A percentile compares a stretch with the other conserved stretches of the same genome.
Conservation (phyloP, 37 sponge, comb jelly and placozoan genomes). For the Hexactinellida sp. region DNA sequence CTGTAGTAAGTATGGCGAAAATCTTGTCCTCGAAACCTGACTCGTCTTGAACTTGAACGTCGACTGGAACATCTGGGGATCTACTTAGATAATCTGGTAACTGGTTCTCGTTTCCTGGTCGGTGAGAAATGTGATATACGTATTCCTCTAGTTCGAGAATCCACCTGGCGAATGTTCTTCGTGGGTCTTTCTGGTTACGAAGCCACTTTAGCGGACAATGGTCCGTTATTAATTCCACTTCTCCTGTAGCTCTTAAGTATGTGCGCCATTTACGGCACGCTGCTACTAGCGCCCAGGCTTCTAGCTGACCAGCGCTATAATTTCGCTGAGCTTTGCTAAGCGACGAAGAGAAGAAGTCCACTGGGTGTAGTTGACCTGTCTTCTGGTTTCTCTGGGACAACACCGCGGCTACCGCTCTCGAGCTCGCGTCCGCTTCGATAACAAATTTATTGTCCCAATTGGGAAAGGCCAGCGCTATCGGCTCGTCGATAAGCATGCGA, state of each 20-base stretch:
- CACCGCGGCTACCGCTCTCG: too few species aligned
- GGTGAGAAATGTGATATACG: not conserved
- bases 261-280: not conserved
- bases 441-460: too few species aligned
- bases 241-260: too few species aligned
- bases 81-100: too few species aligned
- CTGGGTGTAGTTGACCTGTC: not conserved
- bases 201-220: too few species aligned
- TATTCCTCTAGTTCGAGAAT: too few species aligned
- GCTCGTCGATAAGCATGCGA: not conserved
- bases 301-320: not conserved
- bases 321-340: not conserved
- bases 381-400: too few species aligned
- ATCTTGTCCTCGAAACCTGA: too few species aligned
- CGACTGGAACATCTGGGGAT: not conserved
- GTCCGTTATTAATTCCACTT: too few species aligned
- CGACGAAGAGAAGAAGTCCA: not conserved
- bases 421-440: too few species aligned
- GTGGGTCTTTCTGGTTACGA: not conserved
- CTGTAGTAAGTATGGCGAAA: too few species aligned
- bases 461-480: not conserved
- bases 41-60: not conserved
- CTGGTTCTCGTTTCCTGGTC: not conserved
- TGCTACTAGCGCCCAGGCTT: not conserved
- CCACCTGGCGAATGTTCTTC: not conserved